Percentiles rank a stretch among this genome's conserved stretches.
Evolutionary conservation across 64 coral and sea anemone genomes (phyloP).

Genomic region (Catalaphyllia jardinei): DNA sequence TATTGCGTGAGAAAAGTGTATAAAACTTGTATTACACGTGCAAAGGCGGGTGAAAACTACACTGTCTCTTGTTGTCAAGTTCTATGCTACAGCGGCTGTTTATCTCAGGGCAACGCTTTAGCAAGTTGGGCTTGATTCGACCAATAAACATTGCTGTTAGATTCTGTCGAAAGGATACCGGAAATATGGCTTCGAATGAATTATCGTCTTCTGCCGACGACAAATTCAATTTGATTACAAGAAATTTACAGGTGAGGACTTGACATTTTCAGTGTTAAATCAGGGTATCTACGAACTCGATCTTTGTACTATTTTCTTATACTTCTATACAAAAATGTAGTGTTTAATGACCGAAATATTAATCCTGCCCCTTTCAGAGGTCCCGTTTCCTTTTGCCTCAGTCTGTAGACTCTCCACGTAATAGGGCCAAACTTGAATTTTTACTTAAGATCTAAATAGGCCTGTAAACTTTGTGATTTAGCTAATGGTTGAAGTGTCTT

Average conservation of each 20-base stretch:
- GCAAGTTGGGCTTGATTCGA: constrained; percentile 5
- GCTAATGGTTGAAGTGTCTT: no score
- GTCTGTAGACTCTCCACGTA: no score
- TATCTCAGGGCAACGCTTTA: neutral
- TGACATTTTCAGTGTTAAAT: neutral
- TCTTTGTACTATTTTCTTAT: neutral
- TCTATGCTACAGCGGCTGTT: constrained; percentile 31
- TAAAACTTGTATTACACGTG: neutral
- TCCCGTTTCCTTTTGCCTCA: no score
- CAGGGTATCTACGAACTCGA: neutral
- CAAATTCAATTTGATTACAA: constrained; percentile 64
- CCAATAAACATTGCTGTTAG: neutral
- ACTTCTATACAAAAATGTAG: neutral
- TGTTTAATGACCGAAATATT: no score
- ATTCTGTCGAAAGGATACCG: neutral
- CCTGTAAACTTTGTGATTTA: no score
- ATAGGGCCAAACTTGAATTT: no score
- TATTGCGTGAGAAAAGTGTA: neutral
- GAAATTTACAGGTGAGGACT: constrained; percentile 65
- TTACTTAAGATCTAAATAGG: no score
- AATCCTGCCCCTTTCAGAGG: no score
- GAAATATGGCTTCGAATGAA: constrained; percentile 18
- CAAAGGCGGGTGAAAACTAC: neutral
- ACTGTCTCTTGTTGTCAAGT: neutral
- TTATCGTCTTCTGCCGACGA: constrained; percentile 45